Evolutionary conservation across 2,888 invertebrate genomes (phyloP).

Genomic region (Lepidonotus clava): DNA sequence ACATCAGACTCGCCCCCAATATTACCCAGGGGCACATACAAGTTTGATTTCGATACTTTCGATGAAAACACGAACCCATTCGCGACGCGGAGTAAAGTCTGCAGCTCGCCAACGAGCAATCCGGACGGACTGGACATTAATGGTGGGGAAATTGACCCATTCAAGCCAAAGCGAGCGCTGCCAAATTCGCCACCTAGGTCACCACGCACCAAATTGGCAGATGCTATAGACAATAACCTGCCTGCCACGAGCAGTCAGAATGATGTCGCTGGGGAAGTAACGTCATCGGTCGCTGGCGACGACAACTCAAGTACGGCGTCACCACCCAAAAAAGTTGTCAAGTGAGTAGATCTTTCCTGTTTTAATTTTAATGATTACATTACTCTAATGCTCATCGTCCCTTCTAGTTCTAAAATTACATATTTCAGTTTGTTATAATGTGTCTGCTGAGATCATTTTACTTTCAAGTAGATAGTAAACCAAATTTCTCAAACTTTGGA

Average conservation of each 20-base stretch:
- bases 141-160: slow-evolving; percentile 48
- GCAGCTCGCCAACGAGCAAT: slow-evolving; percentile 67
- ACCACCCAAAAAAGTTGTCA: slow-evolving; percentile 20
- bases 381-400: not conserved
- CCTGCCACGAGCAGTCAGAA: too few species aligned
- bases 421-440: not conserved
- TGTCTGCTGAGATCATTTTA: too few species aligned
- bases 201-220: not conserved
- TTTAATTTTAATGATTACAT: not conserved
- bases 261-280: not conserved
- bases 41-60: slow-evolving; percentile 77
- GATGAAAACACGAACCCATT: slow-evolving; percentile 76
- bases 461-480: too few species aligned
- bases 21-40: slow-evolving; percentile 80
- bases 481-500: too few species aligned
- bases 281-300: not conserved
- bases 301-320: slow-evolving; percentile 33
- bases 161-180: slow-evolving; percentile 20
- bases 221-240: slow-evolving; percentile 43
- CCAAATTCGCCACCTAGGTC: slow-evolving; percentile 54
- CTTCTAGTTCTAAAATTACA: too few species aligned
- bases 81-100: slow-evolving; percentile 68
- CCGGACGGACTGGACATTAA: slow-evolving; percentile 22
- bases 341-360: not conserved
- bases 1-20: slow-evolving; percentile 47